Evolutionary conservation across 1,140 invertebrate species (phyloP).

Genomic region (Formica selysi): DNA sequence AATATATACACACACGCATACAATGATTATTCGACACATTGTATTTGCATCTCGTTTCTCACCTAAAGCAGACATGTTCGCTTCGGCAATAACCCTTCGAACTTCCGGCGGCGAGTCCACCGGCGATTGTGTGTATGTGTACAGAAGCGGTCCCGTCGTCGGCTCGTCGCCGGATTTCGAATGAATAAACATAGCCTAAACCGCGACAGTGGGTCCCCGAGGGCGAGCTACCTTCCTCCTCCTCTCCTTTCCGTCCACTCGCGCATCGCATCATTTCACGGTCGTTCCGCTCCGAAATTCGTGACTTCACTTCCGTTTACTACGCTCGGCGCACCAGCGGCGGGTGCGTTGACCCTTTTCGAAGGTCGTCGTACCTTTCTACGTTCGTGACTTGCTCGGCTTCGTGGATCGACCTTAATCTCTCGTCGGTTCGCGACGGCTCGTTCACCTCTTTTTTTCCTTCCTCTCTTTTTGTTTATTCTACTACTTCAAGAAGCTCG

Average conservation of each 20-base stretch:
- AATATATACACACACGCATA: too few relatives aligned
- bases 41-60: neutral
- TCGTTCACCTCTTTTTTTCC: conserved; percentile 46
- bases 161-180: conserved; percentile 40
- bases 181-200: conserved; percentile 56
- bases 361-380: conserved; percentile 75
- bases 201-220: conserved; percentile 31
- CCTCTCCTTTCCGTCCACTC: too few relatives aligned
- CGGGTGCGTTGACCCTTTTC: conserved; percentile 74
- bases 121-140: neutral
- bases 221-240: neutral
- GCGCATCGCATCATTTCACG: conserved; percentile 58
- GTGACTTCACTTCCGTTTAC: conserved; percentile 72
- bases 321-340: conserved; percentile 50
- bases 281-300: conserved; percentile 75
- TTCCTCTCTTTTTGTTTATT: neutral
- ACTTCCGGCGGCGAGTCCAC: neutral
- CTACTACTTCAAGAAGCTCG: conserved; percentile 26
- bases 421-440: conserved; percentile 57
- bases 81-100: neutral
- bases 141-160: conserved; percentile 2
- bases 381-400: conserved; percentile 69
- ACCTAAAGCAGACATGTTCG: neutral
- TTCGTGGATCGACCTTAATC: conserved; percentile 67
- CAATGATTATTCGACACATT: neutral